Conservation (phyloP, 2,113 vertebrate genomes). For the Odontesthes bonariensis region DNA sequence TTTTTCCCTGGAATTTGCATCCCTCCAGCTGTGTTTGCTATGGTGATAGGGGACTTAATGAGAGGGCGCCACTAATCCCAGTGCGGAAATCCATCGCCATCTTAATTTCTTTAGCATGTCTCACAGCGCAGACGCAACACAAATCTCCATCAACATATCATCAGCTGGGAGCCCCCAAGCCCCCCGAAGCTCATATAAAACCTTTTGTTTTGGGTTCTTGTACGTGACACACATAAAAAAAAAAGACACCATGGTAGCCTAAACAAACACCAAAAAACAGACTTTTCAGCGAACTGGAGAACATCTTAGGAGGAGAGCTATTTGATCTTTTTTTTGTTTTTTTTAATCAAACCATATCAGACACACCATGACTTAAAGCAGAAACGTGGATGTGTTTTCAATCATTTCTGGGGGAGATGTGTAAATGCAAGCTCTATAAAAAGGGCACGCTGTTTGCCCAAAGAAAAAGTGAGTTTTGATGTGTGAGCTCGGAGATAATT, state of each 20-base stretch:
- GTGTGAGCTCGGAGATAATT: conserved; percentile 57
- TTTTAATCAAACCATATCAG: neutral
- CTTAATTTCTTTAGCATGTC: no score
- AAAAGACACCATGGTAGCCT: no score
- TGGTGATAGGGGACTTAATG: neutral
- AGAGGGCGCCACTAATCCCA: neutral
- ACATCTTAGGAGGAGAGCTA: no score
- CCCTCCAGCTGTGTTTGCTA: neutral
- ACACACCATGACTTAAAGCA: conserved; percentile 7
- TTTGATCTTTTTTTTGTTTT: no score
- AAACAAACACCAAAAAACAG: no score
- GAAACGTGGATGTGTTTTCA: neutral
- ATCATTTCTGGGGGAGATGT: neutral
- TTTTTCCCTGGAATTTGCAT: no score
- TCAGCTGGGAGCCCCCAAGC: neutral
- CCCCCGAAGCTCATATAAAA: neutral
- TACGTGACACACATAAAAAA: no score
- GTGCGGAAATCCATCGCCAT: no score
- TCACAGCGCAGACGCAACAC: neutral
- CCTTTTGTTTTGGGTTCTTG: neutral
- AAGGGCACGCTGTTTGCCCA: neutral
- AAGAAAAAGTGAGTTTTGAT: conserved; percentile 32
- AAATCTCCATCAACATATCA: neutral
- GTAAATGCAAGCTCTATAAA: neutral
- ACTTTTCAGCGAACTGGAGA: no score